Conservation (phyloP, 2,888 invertebrate genomes). For the Candidula unifasciata region DNA sequence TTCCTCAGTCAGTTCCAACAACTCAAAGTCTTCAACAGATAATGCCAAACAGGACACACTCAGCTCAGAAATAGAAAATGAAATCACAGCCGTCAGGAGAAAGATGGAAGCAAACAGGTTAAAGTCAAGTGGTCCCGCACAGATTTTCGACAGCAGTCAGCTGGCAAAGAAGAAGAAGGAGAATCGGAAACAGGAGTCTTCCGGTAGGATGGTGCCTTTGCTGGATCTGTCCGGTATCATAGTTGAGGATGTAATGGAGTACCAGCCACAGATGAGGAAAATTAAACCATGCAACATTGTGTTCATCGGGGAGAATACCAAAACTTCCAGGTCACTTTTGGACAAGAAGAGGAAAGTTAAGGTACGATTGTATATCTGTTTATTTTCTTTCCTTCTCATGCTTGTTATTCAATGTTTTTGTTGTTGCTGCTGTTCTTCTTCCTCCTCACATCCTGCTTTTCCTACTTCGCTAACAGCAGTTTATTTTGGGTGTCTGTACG, state of each 20-base stretch:
- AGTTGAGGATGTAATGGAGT: conserved; percentile 59
- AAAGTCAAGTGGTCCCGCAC: conserved; percentile 46
- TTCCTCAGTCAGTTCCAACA: neutral
- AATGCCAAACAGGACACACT: conserved; percentile 16
- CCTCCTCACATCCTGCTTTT: too few relatives aligned
- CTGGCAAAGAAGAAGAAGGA: conserved; percentile 53
- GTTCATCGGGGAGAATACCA: conserved; percentile 71
- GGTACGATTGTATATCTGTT: conserved; percentile 55
- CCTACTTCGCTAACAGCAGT: too few relatives aligned
- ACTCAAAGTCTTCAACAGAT: neutral
- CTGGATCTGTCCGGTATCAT: conserved; percentile 65
- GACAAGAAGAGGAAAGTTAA: conserved; percentile 61
- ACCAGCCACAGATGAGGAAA: conserved; percentile 59
- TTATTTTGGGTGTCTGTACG: too few relatives aligned
- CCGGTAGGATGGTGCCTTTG: conserved; percentile 54
- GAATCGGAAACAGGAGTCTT: conserved; percentile 9
- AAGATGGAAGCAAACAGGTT: conserved; percentile 47
- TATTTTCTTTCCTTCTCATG: neutral
- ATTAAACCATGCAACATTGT: conserved; percentile 67
- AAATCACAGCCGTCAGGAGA: conserved; percentile 47
- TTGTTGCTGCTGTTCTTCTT: neutral
- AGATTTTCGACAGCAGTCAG: conserved; percentile 58
- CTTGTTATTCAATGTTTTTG: neutral
- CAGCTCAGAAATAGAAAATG: conserved; percentile 51
- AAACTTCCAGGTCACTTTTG: conserved; percentile 62